phyloP scores from a whole-genome alignment of 2,888 invertebrate species.

The Acheta domesticus region DNA sequence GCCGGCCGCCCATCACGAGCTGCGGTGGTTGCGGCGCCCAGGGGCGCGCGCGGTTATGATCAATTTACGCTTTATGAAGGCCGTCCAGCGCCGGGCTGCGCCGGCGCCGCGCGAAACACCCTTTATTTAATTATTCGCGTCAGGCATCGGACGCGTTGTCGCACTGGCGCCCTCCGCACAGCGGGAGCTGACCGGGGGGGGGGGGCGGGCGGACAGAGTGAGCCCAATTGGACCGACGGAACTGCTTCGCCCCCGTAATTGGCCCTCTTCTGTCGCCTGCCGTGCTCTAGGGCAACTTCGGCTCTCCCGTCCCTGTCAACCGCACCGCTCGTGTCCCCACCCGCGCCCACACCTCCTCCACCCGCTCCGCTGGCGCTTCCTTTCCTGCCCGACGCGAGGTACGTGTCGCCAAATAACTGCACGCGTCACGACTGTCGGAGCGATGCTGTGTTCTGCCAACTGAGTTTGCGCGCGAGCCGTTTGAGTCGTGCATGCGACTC shows the following conservation, averaged over 20 bases:
- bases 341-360: no score
- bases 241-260: neutral
- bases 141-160: neutral
- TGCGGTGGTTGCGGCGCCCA: neutral
- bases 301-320: no score
- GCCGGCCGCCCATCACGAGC: no score
- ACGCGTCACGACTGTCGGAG: no score
- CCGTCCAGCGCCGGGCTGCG: neutral
- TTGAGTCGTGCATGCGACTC: no score
- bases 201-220: neutral
- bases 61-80: neutral
- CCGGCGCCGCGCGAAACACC: neutral
- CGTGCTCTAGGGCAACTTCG: no score
- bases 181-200: neutral
- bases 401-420: no score
- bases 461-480: no score
- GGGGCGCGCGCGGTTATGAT: slow-evolving; percentile 1
- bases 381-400: no score
- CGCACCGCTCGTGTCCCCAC: no score
- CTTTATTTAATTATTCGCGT: neutral
- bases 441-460: no score
- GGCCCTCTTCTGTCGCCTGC: neutral
- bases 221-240: neutral
- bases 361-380: no score
- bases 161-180: neutral